Conservation (phyloP, 2,113 vertebrate genomes). For the Microtus pennsylvanicus region DNA sequence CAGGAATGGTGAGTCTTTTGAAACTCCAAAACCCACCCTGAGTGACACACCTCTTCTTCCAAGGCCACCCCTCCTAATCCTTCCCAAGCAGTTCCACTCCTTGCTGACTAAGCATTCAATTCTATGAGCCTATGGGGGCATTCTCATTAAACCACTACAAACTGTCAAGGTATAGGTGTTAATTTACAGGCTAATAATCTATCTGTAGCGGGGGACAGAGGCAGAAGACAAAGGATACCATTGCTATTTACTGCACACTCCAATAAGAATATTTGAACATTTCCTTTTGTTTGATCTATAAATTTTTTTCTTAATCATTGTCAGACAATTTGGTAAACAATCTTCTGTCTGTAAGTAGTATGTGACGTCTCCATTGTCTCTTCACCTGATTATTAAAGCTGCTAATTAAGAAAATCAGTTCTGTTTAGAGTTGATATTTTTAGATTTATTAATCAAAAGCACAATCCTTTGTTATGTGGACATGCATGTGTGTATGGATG, state of each 20-base stretch:
- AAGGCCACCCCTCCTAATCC: not conserved
- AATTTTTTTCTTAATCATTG: not conserved
- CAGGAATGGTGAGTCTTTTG: not conserved
- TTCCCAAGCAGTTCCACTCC: not conserved
- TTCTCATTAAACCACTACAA: not conserved
- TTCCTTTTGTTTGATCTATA: constrained; percentile 15
- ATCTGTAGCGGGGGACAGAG: not conserved
- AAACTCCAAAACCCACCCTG: too few species aligned
- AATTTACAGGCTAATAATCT: not conserved
- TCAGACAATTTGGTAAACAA: not conserved
- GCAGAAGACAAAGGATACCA: not conserved
- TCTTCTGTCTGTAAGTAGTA: not conserved
- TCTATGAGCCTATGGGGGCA: not conserved
- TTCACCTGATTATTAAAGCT: constrained; percentile 19
- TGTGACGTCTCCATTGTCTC: not conserved
- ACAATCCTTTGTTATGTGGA: not conserved
- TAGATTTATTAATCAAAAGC: constrained; percentile 26
- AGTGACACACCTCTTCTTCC: not conserved
- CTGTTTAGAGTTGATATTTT: not conserved
- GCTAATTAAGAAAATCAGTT: not conserved
- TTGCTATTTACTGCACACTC: not conserved
- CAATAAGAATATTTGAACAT: not conserved
- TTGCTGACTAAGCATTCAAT: not conserved
- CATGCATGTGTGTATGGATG: not conserved
- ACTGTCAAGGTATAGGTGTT: not conserved